phyloP scores from a whole-genome alignment of 2,888 invertebrate genomes.

The Thecophora atra region DNA sequence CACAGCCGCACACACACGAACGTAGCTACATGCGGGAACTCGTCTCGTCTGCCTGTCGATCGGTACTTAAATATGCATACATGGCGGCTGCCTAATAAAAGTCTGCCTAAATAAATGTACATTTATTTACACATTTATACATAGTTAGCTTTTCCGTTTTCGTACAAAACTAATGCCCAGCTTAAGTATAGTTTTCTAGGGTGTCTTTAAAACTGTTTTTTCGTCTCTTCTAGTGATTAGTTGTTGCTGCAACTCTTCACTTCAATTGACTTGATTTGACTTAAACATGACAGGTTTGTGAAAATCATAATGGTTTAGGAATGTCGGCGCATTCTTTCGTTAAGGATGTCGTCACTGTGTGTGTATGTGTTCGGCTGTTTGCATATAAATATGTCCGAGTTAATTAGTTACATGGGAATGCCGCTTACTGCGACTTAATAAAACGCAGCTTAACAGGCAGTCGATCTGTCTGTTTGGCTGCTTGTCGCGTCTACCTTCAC shows the following conservation, averaged over 20 bases:
- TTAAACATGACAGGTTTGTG: slow-evolving; percentile 5
- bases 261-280: no score
- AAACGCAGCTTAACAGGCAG: no score
- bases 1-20: neutral
- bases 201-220: neutral
- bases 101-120: neutral
- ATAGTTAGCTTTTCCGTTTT: neutral
- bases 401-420: neutral
- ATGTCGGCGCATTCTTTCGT: neutral
- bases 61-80: neutral
- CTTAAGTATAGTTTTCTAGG: neutral
- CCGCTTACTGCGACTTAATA: no score
- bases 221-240: neutral
- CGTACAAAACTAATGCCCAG: neutral
- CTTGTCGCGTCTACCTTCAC: no score
- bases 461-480: neutral
- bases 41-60: neutral
- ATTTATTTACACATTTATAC: no score
- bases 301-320: neutral
- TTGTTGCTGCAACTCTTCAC: neutral
- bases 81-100: neutral
- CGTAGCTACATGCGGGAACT: neutral
- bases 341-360: neutral
- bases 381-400: neutral
- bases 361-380: neutral